These are phyloP conservation scores for Dasyurus viverrinus DNA, from an alignment of 2,113 vertebrate species.

Conservation along the genomic window DNA sequence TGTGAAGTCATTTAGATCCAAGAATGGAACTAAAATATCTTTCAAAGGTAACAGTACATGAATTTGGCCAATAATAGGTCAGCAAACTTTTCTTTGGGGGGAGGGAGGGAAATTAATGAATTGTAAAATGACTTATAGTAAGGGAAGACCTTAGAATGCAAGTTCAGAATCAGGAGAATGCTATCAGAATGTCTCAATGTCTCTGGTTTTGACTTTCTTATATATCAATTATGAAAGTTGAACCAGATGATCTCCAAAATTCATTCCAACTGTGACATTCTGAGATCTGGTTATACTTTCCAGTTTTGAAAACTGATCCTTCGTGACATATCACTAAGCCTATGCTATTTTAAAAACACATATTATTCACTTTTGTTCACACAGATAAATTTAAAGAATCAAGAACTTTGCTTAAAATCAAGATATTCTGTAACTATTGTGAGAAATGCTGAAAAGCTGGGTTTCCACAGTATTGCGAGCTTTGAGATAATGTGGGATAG, in stretches of 20 bases:
- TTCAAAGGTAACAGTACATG: not conserved
- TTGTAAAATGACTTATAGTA: not conserved
- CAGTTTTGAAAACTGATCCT: not conserved
- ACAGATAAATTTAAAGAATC: not conserved
- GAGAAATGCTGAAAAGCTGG: no score
- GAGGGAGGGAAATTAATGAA: not conserved
- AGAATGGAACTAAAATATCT: not conserved
- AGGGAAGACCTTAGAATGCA: not conserved
- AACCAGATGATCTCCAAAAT: not conserved
- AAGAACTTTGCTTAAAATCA: not conserved
- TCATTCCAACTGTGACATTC: not conserved
- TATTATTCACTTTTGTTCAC: not conserved
- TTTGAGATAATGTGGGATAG: no score
- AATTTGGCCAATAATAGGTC: not conserved
- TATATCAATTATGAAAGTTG: not conserved
- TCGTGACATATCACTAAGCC: not conserved
- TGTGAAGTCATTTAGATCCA: not conserved
- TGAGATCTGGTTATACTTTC: not conserved
- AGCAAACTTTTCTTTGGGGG: not conserved
- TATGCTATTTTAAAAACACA: not conserved
- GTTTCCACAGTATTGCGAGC: no score
- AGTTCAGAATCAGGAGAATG: not conserved
- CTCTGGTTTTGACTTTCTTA: not conserved
- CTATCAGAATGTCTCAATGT: not conserved
- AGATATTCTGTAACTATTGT: not conserved